A percentile compares a stretch with the other conserved stretches of the same genome.
Evolutionary conservation across 2,113 vertebrate genomes (phyloP).

Genomic region (Oxyruncus cristatus): DNA sequence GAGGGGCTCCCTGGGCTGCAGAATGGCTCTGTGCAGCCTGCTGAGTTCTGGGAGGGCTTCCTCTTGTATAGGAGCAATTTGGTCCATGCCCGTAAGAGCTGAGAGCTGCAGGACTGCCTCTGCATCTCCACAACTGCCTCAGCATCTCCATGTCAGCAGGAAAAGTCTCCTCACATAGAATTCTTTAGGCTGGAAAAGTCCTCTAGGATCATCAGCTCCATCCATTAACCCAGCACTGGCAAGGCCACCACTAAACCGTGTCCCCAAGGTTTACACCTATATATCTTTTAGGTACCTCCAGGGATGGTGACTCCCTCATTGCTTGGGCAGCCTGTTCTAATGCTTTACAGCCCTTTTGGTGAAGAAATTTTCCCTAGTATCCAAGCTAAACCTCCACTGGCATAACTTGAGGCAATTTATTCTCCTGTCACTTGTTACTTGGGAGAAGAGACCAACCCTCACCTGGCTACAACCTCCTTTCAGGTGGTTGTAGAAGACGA

Average conservation of each 20-base stretch:
- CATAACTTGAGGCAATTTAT: background rate
- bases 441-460: background rate
- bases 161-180: background rate
- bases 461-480: background rate
- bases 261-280: background rate
- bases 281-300: background rate
- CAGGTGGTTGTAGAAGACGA: background rate
- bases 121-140: background rate
- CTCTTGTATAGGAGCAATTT: background rate
- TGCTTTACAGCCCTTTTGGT: background rate
- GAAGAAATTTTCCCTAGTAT: background rate
- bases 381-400: background rate
- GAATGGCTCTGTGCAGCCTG: background rate
- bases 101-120: background rate
- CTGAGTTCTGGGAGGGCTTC: background rate
- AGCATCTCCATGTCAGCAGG: background rate
- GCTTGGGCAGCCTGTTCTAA: background rate
- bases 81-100: background rate
- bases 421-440: background rate
- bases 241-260: background rate
- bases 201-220: background rate
- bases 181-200: background rate
- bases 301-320: background rate
- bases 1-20: rapidly evolving
- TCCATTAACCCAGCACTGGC: background rate